These are phyloP conservation scores for Dryocosmus kuriphilus DNA, from an alignment of 2,888 invertebrate species.

Conservation along the genomic window DNA sequence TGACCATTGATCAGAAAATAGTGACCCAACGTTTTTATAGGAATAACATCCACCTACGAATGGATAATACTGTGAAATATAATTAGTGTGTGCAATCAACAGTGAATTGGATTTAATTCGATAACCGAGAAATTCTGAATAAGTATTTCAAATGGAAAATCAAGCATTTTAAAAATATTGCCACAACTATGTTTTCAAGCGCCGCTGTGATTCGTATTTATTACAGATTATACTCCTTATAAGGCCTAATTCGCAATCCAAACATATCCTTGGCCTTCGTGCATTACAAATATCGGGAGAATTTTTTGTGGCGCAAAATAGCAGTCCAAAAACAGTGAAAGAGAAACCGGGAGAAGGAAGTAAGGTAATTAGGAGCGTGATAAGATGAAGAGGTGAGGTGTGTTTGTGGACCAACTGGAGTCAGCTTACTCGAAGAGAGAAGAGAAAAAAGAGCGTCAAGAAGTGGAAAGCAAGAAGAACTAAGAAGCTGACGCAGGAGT, in stretches of 20 bases:
- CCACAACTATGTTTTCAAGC: neutral
- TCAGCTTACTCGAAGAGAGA: neutral
- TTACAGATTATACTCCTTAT: too few relatives aligned
- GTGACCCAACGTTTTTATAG: neutral
- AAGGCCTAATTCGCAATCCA: too few relatives aligned
- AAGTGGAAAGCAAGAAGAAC: conserved; percentile 14
- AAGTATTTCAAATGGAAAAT: neutral
- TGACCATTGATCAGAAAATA: neutral
- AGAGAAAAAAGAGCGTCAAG: neutral
- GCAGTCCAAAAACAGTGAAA: neutral
- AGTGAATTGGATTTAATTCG: neutral
- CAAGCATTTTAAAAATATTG: neutral
- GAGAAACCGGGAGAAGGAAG: neutral
- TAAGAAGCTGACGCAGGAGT: conserved; percentile 5
- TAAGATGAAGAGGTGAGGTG: conserved; percentile 21
- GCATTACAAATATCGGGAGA: neutral
- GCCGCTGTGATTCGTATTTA: neutral
- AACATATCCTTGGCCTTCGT: too few relatives aligned
- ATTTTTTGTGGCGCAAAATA: neutral
- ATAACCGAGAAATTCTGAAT: too few relatives aligned
- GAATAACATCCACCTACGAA: neutral
- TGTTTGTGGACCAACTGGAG: neutral
- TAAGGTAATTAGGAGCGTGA: neutral
- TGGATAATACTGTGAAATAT: neutral
- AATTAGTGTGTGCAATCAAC: neutral